A percentile compares a stretch with the other conserved stretches of the same genome.
phyloP scores from a whole-genome alignment of 1,140 invertebrate genomes.

The Aphelinus atriplicis region DNA sequence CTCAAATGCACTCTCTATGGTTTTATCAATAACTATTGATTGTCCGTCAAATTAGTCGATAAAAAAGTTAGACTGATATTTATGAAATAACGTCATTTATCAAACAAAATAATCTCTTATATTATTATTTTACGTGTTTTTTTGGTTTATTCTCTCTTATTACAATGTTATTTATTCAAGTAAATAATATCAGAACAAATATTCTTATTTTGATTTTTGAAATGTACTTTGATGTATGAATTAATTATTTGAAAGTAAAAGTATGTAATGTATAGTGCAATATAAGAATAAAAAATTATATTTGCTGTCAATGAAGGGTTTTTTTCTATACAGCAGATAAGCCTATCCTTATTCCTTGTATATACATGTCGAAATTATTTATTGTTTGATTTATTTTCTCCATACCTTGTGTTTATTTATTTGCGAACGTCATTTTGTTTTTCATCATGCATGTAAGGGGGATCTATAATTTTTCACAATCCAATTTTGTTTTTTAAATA shows the following conservation, averaged over 20 bases:
- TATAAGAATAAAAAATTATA: slow-evolving; percentile 61
- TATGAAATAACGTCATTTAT: slow-evolving; percentile 14
- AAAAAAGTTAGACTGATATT: slow-evolving; percentile 11
- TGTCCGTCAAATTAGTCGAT: neutral
- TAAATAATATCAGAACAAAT: slow-evolving; percentile 7
- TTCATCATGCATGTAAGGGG: too few species aligned
- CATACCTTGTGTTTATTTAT: slow-evolving; percentile 61
- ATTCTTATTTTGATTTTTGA: slow-evolving; percentile 24
- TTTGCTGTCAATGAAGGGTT: slow-evolving; percentile 52
- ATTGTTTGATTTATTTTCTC: slow-evolving; percentile 52
- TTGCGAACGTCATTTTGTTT: neutral
- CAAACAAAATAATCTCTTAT: slow-evolving; percentile 19
- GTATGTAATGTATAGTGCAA: slow-evolving; percentile 40
- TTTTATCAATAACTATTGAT: slow-evolving; percentile 15
- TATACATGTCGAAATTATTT: slow-evolving; percentile 36
- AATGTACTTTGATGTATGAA: slow-evolving; percentile 34
- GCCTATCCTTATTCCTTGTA: slow-evolving; percentile 42
- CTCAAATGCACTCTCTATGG: too few species aligned
- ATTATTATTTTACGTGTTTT: slow-evolving; percentile 3
- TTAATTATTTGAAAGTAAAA: slow-evolving; percentile 32
- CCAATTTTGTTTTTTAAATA: too few species aligned
- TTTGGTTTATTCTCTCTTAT: slow-evolving; percentile 8
- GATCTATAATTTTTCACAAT: too few species aligned
- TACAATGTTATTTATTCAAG: too few species aligned
- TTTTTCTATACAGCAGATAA: slow-evolving; percentile 40